These are phyloP conservation scores for Sinosuthora webbiana DNA, from an alignment of 2,113 vertebrate species.

Conservation along the genomic window DNA sequence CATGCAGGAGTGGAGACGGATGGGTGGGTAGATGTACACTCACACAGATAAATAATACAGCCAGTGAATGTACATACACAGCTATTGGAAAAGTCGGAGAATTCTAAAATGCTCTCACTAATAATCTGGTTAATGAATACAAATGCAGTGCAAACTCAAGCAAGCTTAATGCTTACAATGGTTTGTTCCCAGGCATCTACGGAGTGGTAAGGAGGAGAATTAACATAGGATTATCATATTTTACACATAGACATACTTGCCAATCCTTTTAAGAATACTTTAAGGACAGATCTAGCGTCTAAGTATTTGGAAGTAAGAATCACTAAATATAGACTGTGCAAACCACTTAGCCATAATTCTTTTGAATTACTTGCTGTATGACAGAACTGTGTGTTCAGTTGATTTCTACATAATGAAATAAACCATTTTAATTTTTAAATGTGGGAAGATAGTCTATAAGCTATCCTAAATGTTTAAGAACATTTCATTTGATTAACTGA, in stretches of 20 bases:
- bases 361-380: neutral
- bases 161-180: conserved; percentile 50
- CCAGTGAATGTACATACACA: neutral
- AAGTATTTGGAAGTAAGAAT: conserved; percentile 37
- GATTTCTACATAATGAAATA: conserved; percentile 17
- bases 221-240: conserved; percentile 68
- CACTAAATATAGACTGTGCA: conserved; percentile 28
- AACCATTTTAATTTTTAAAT: conserved; percentile 23
- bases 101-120: conserved; percentile 4
- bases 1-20: neutral
- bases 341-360: conserved; percentile 41
- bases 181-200: conserved; percentile 57
- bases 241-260: conserved; percentile 39
- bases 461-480: conserved; percentile 4
- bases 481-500: neutral
- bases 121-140: conserved; percentile 63
- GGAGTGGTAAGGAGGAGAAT: conserved; percentile 38
- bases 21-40: neutral
- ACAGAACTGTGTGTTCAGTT: neutral
- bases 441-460: neutral
- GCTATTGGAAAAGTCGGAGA: neutral
- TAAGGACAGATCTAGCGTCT: conserved; percentile 39
- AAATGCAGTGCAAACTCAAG: conserved; percentile 50
- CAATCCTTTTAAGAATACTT: conserved; percentile 61
- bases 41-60: conserved; percentile 48